Percentiles rank a stretch among this genome's conserved stretches.
phyloP scores from a whole-genome alignment of 1,140 invertebrate genomes.

The Pogonognathellus flavescens region DNA sequence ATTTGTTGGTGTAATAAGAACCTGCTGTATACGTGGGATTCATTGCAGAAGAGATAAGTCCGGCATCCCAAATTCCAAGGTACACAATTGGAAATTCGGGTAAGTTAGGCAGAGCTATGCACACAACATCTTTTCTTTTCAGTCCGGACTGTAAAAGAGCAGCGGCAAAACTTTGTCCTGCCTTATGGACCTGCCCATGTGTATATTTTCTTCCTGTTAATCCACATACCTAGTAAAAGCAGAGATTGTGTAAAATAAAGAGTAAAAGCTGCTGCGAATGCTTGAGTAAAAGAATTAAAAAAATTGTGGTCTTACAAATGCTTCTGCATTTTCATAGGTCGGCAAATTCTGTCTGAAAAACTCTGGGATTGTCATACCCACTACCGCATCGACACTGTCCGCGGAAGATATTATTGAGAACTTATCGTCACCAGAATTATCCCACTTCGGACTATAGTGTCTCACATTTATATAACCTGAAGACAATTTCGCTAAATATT shows the following conservation, averaged over 20 bases:
- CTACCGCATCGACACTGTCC: too few species aligned
- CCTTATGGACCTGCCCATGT: constrained; percentile 12
- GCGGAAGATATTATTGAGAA: too few species aligned
- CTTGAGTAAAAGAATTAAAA: background rate
- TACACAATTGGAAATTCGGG: constrained; percentile 53
- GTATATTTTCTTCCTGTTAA: constrained; percentile 47
- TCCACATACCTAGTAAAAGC: constrained; percentile 26
- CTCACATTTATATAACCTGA: too few species aligned
- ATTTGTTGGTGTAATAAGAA: background rate
- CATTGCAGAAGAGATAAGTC: constrained; percentile 66
- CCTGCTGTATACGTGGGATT: constrained; percentile 6
- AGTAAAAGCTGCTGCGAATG: background rate
- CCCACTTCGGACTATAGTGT: too few species aligned
- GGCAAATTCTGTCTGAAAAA: background rate
- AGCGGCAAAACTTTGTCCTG: constrained; percentile 28
- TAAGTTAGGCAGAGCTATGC: constrained; percentile 35
- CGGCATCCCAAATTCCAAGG: constrained; percentile 41
- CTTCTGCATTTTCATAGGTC: background rate
- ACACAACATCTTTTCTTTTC: constrained; percentile 26
- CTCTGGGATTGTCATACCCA: background rate
- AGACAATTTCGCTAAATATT: too few species aligned
- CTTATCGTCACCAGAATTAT: too few species aligned
- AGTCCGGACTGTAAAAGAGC: constrained; percentile 14
- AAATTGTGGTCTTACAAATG: background rate
- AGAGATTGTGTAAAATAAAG: background rate